A percentile compares a stretch with the other conserved stretches of the same genome.
phyloP scores from a whole-genome alignment of 2,888 invertebrate genomes.

The Caradrina clavipalpis region DNA sequence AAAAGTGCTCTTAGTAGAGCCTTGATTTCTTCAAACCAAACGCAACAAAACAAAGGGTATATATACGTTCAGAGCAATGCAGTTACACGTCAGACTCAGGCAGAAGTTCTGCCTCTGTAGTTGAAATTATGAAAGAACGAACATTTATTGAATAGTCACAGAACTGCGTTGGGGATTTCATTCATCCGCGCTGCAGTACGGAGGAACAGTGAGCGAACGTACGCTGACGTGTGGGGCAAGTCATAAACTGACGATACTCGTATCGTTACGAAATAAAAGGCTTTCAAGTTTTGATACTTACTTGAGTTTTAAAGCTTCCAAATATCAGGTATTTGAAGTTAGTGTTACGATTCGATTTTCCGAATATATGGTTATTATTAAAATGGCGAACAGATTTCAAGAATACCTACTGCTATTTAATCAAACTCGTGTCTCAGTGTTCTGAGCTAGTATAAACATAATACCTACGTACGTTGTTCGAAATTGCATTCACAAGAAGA shows the following conservation, averaged over 20 bases:
- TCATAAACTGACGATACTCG: slow-evolving; percentile 52
- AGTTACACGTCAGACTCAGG: slow-evolving; percentile 27
- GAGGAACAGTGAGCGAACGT: slow-evolving; percentile 11
- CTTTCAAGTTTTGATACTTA: slow-evolving; percentile 33
- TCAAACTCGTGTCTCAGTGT: background rate
- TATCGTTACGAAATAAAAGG: slow-evolving; percentile 35
- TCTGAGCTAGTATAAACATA: no score
- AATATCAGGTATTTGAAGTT: slow-evolving; percentile 6
- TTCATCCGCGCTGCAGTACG: slow-evolving; percentile 49
- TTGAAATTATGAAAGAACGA: slow-evolving; percentile 50
- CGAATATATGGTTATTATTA: background rate
- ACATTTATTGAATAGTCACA: slow-evolving; percentile 69
- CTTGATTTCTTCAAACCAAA: background rate
- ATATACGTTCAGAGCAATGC: slow-evolving; percentile 32
- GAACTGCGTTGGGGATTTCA: slow-evolving; percentile 54
- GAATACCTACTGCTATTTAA: background rate
- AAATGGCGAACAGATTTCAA: background rate
- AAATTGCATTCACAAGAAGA: background rate
- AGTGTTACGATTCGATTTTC: slow-evolving; percentile 6
- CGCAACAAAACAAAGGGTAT: slow-evolving; percentile 4
- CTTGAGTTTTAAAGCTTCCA: slow-evolving; percentile 26
- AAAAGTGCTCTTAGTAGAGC: background rate
- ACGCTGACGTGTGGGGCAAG: slow-evolving; percentile 22
- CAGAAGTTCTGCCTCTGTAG: slow-evolving; percentile 27
- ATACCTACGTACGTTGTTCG: no score